Evolutionary conservation across 2,113 vertebrate genomes (phyloP).

Genomic region (Podarcis muralis): DNA sequence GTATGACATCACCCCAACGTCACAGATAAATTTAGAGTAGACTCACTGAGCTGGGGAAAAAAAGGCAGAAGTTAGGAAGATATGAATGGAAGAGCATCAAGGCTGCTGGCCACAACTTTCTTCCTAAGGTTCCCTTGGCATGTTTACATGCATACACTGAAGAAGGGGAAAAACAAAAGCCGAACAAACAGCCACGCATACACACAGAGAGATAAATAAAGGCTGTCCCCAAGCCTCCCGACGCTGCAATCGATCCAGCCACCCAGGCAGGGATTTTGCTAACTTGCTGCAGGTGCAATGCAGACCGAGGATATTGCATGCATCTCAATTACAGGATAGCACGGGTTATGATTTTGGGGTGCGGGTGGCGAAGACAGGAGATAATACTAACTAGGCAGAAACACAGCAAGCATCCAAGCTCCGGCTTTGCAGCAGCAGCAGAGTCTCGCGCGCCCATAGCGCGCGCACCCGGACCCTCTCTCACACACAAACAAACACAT

Average conservation of each 20-base stretch:
- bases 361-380: neutral
- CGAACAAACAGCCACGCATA: too few relatives aligned
- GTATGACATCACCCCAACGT: neutral
- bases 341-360: too few relatives aligned
- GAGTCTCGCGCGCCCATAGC: neutral
- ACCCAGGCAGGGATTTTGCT: neutral
- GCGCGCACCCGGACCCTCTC: neutral
- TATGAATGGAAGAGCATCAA: neutral
- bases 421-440: neutral
- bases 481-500: too few relatives aligned
- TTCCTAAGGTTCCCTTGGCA: neutral
- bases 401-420: neutral
- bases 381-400: neutral
- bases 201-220: neutral
- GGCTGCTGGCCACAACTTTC: neutral
- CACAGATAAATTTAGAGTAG: neutral
- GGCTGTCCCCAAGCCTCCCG: neutral
- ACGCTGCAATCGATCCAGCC: neutral
- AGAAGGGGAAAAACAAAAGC: neutral
- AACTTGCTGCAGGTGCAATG: slow-evolving; percentile 26
- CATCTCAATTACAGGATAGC: neutral
- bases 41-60: neutral
- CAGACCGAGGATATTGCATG: neutral
- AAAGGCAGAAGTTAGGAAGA: neutral
- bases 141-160: too few relatives aligned